Evolutionary conservation across 2,113 vertebrate species (phyloP).

Genomic region (Amblyornis subalaris): DNA sequence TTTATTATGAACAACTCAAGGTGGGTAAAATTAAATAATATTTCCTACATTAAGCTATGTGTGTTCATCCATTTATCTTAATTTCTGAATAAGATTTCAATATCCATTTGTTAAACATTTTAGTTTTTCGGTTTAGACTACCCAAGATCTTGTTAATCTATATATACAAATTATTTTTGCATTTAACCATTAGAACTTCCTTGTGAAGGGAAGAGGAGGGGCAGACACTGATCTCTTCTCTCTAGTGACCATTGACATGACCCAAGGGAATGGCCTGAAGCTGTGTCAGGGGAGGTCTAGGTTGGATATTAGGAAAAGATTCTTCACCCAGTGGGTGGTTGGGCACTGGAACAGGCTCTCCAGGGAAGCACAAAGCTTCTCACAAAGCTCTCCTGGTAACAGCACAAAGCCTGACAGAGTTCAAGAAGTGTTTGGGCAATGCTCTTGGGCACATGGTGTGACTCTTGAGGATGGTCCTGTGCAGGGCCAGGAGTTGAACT

Average conservation of each 20-base stretch:
- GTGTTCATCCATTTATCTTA: neutral
- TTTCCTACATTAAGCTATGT: neutral
- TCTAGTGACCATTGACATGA: neutral
- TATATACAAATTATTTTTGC: neutral
- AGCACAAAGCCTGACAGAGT: neutral
- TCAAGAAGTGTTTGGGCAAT: rapidly evolving
- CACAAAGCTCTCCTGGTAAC: no score
- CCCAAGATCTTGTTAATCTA: neutral
- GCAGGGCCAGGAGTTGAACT: rapidly evolving
- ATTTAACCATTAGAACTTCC: neutral
- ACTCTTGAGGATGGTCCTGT: no score
- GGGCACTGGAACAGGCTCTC: neutral
- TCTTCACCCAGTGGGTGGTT: rapidly evolving
- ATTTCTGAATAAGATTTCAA: neutral
- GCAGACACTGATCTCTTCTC: neutral
- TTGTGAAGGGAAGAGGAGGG: neutral
- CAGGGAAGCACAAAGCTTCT: no score
- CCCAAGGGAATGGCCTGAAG: neutral
- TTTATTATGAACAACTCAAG: neutral
- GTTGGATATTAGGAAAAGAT: rapidly evolving
- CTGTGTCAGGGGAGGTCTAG: neutral
- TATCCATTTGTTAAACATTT: neutral
- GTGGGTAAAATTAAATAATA: neutral
- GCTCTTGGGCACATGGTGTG: rapidly evolving
- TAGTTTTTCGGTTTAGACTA: neutral